Conservation (phyloP, 2,113 vertebrate species). For the Chloroceryle aenea region DNA sequence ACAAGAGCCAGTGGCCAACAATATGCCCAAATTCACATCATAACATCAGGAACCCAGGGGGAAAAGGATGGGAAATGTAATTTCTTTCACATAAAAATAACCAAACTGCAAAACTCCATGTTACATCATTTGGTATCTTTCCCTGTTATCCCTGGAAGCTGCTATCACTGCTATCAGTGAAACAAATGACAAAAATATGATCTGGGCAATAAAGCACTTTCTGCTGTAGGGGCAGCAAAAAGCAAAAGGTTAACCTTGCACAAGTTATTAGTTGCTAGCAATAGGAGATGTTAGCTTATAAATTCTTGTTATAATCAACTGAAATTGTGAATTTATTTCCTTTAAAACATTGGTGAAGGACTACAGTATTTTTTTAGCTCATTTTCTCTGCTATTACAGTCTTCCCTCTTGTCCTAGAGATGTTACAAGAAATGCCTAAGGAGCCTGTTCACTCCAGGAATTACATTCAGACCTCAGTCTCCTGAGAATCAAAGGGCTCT, state of each 20-base stretch:
- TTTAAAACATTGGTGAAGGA: neutral
- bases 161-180: neutral
- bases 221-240: neutral
- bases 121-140: neutral
- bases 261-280: neutral
- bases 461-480: neutral
- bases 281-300: neutral
- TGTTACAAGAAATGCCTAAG: neutral
- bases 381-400: neutral
- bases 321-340: neutral
- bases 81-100: neutral
- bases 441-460: neutral
- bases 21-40: neutral
- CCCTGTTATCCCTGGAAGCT: neutral
- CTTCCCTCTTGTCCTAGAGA: neutral
- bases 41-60: neutral
- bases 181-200: neutral
- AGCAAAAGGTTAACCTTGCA: neutral
- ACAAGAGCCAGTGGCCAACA: neutral
- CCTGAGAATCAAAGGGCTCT: conserved; percentile 12
- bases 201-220: neutral
- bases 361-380: neutral
- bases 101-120: neutral
- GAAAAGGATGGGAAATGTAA: neutral
- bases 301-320: neutral